Base-by-base conservation (phyloP, 1,140 invertebrate genomes). In the Microvelia longipes region DNA sequence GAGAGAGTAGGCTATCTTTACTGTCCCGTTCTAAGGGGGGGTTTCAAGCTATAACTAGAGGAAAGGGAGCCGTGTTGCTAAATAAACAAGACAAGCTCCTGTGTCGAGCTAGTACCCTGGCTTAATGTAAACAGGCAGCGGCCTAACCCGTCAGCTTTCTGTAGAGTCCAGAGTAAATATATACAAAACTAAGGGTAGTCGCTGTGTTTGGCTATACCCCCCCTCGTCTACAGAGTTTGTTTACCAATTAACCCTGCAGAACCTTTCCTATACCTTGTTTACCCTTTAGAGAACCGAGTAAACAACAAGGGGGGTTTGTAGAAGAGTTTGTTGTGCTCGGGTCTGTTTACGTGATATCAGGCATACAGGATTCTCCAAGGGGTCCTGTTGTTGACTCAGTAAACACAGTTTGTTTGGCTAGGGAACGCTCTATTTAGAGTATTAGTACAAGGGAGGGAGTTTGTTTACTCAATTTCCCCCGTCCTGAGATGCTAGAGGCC, bases 31-130 rank as follows among this genome's bases (percentile, higher is more conserved):
- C n/a, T n/a, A n/a, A n/a, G n/a, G n/a, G n/a, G n/a, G n/a, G n/a
- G n/a, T n/a, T n/a, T n/a, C n/a, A n/a, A n/a, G n/a, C n/a, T n/a
- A n/a, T n/a, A n/a, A n/a, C n/a, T n/a, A n/a, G n/a, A n/a, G n/a
- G n/a, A n/a, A 64, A 60, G 29, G 27, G 63, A 68, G 29, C 67
- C 60, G 63, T 63, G 69, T 68, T 70, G 69, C 69, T 72, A 72
- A 72, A 72, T 72, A 72, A 72, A 68, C 69, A 63, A 72, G 69
- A 68, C 28, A 35, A 72, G 66, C 71, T 72, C 71, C 71, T 72
- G 2, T 64, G n/a, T 28, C n/a, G n/a, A 25, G 13, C 30, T 70
- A 30, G 24, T 19, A 64, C 67, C 71, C 71, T 72, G 67, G 28
- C 67, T 1, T 68, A 68, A 29, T 26, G 71, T 70, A 72, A 72